Evolutionary conservation across 2,888 invertebrate genomes (phyloP).

Genomic region (Druceiella hillmani): DNA sequence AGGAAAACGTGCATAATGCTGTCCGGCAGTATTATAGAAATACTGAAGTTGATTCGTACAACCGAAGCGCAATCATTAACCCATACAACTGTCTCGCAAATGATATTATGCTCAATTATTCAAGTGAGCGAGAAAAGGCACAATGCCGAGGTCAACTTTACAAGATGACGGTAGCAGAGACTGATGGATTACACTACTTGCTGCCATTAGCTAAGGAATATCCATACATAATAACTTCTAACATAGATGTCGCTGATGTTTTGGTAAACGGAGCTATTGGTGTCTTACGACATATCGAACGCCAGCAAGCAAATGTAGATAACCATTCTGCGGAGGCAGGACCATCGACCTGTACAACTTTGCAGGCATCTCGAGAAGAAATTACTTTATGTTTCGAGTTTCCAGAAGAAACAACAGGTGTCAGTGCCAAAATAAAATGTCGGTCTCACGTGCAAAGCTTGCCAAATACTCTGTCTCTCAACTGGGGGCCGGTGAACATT

Average conservation of each 20-base stretch:
- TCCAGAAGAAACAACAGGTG: conserved; percentile 16
- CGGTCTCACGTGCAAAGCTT: conserved; percentile 18
- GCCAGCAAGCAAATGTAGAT: conserved; percentile 11
- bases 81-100: conserved; percentile 22
- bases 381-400: conserved; percentile 22
- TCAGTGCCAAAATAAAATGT: conserved; percentile 18
- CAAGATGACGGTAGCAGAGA: conserved; percentile 21
- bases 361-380: conserved; percentile 16
- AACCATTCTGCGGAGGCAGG: conserved; percentile 17
- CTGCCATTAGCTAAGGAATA: conserved; percentile 16
- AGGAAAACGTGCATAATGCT: conserved; percentile 24
- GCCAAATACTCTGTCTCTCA: conserved; percentile 19
- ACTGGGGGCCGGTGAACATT: conserved; percentile 19
- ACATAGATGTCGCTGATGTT: conserved; percentile 29
- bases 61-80: too few species aligned
- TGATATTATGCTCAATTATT: conserved; percentile 23
- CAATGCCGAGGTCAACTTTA: too few species aligned
- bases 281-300: conserved; percentile 25
- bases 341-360: conserved; percentile 17
- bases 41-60: conserved; percentile 26
- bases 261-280: conserved; percentile 28
- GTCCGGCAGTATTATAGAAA: conserved; percentile 27
- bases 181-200: conserved; percentile 27
- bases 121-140: conserved; percentile 14
- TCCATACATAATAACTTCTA: conserved; percentile 27